A percentile compares a stretch with the other conserved stretches of the same genome.
Conservation (phyloP, 2,797 vertebrate genomes). For the Myiotriccus ornatus region DNA sequence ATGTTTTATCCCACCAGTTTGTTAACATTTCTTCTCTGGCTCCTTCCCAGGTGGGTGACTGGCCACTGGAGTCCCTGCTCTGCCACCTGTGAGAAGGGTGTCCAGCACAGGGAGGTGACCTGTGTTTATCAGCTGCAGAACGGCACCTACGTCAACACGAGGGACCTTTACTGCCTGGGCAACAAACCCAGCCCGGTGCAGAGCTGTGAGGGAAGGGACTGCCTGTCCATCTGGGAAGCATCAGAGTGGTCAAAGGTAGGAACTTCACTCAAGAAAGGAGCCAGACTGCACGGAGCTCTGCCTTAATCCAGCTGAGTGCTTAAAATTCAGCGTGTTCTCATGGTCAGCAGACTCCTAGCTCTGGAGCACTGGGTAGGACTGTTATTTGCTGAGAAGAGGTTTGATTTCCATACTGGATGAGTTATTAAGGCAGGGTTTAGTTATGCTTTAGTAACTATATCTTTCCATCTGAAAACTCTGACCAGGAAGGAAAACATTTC, state of each 20-base stretch:
- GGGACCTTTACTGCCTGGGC: slow-evolving; percentile 85
- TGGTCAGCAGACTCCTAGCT: neutral
- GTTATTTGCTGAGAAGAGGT: neutral
- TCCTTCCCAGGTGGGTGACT: slow-evolving; percentile 86
- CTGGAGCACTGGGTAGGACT: neutral
- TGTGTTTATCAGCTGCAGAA: slow-evolving; percentile 92
- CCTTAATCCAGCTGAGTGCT: neutral
- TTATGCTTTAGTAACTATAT: neutral
- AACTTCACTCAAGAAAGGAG: neutral
- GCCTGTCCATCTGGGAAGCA: slow-evolving; percentile 90
- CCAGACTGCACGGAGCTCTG: neutral
- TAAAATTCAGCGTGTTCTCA: neutral
- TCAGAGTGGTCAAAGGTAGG: slow-evolving; percentile 94
- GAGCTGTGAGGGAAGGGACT: slow-evolving; percentile 89
- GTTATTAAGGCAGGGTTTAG: neutral
- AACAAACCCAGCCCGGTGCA: slow-evolving; percentile 82
- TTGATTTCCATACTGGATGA: neutral
- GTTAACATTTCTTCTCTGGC: neutral
- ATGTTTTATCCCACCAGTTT: neutral
- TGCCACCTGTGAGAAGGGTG: slow-evolving; percentile 87
- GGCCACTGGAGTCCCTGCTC: slow-evolving; percentile 90
- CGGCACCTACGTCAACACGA: slow-evolving; percentile 85
- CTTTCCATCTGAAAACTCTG: slow-evolving; percentile 5
- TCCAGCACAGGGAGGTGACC: slow-evolving; percentile 86
- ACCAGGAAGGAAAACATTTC: neutral